A percentile compares a stretch with the other conserved stretches of the same genome.
These are phyloP conservation scores for Solenopsis fugax DNA, from an alignment of 1,140 invertebrate species.

Conservation along the genomic window DNA sequence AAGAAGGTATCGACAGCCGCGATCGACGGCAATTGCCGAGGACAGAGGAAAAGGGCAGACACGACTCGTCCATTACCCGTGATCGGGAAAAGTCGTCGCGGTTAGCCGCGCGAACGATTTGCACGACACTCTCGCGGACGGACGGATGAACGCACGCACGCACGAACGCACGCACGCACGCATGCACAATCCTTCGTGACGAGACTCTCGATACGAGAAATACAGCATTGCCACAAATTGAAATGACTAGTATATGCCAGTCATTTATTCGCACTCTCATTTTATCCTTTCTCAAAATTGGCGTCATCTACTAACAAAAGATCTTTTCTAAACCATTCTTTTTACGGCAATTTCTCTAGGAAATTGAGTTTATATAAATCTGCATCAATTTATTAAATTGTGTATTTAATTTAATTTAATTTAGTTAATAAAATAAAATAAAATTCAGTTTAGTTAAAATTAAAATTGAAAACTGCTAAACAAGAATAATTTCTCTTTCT, in stretches of 20 bases:
- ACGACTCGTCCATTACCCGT: slow-evolving; percentile 79
- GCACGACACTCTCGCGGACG: slow-evolving; percentile 64
- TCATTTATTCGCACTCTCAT: not conserved
- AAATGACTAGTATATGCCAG: slow-evolving; percentile 7
- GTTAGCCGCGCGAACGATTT: slow-evolving; percentile 68
- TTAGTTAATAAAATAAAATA: too few relatives aligned
- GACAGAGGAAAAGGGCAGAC: slow-evolving; percentile 68
- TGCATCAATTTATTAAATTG: too few relatives aligned
- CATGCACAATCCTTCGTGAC: slow-evolving; percentile 41
- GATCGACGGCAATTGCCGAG: slow-evolving; percentile 62
- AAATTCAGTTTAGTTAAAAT: too few relatives aligned
- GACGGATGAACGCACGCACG: not conserved
- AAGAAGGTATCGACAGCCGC: slow-evolving; percentile 37
- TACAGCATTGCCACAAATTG: not conserved
- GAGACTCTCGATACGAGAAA: slow-evolving; percentile 22
- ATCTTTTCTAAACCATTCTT: too few relatives aligned
- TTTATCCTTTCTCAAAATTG: too few relatives aligned
- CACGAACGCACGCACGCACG: slow-evolving; percentile 19
- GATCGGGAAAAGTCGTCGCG: slow-evolving; percentile 68
- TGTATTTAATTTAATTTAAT: too few relatives aligned
- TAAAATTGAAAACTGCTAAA: too few relatives aligned
- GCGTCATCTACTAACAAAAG: too few relatives aligned
- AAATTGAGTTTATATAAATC: too few relatives aligned
- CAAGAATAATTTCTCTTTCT: too few relatives aligned
- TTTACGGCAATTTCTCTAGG: too few relatives aligned